Conservation (phyloP, 2,113 vertebrate genomes). For the Scomber colias region DNA sequence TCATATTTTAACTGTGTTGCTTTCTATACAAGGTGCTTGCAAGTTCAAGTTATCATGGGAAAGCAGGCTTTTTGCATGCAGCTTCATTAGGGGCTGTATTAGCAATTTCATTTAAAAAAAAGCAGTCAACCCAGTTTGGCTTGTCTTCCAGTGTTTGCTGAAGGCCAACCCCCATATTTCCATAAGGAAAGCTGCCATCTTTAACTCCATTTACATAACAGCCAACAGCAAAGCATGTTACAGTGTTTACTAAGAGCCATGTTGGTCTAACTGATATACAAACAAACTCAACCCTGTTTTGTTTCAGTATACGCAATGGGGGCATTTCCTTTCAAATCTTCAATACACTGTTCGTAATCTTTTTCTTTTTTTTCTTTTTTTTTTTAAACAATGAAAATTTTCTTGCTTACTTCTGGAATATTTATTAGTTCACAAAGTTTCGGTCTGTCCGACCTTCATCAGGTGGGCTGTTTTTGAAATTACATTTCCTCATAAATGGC, state of each 20-base stretch:
- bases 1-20: not conserved
- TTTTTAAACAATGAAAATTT: too few relatives aligned
- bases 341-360: too few relatives aligned
- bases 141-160: not conserved
- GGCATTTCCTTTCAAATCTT: too few relatives aligned
- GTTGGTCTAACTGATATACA: not conserved
- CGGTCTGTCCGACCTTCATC: too few relatives aligned
- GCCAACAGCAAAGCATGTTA: not conserved
- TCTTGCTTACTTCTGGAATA: too few relatives aligned
- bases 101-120: not conserved
- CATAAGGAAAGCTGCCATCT: not conserved
- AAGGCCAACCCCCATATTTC: not conserved
- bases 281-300: too few relatives aligned
- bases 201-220: not conserved
- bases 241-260: not conserved
- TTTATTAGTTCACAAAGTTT: too few relatives aligned
- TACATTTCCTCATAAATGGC: not conserved
- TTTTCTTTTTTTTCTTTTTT: too few relatives aligned
- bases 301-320: too few relatives aligned
- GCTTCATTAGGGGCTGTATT: not conserved
- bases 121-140: conserved; percentile 2
- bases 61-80: not conserved
- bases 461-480: too few relatives aligned
- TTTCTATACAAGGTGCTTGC: not conserved
- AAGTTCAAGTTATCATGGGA: not conserved